phyloP scores from a whole-genome alignment of 2,888 invertebrate genomes.

The Steinernema scapterisci region DNA sequence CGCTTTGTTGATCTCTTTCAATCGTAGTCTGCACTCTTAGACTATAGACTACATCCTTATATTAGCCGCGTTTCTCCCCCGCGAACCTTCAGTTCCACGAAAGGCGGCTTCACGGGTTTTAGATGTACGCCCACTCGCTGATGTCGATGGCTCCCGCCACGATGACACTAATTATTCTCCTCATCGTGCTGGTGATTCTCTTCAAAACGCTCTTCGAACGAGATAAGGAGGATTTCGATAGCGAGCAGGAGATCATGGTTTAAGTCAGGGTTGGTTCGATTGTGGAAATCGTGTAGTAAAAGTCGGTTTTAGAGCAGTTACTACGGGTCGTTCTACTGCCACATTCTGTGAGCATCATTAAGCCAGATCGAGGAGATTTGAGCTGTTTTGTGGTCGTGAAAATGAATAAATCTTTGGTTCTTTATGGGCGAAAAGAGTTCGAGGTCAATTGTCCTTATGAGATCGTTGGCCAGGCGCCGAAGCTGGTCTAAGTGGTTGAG shows the following conservation, averaged over 20 bases:
- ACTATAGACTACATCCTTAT: too few relatives aligned
- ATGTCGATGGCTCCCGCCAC: slow-evolving; percentile 23
- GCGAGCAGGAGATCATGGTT: neutral
- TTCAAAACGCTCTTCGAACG: slow-evolving; percentile 7
- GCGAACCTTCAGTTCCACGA: too few relatives aligned
- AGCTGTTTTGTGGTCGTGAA: neutral
- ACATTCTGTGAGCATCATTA: too few relatives aligned
- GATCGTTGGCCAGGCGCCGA: too few relatives aligned
- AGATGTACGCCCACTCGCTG: slow-evolving; percentile 22
- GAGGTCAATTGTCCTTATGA: neutral
- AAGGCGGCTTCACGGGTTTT: too few relatives aligned
- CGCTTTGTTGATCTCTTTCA: too few relatives aligned
- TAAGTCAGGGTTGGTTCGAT: neutral
- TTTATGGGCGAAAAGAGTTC: neutral
- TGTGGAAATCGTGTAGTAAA: too few relatives aligned
- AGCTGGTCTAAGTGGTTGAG: neutral
- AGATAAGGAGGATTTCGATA: neutral
- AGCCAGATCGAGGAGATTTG: too few relatives aligned
- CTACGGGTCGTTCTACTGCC: too few relatives aligned
- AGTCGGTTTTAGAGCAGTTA: too few relatives aligned
- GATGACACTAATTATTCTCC: slow-evolving; percentile 3
- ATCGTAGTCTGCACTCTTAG: too few relatives aligned
- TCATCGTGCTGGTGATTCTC: slow-evolving; percentile 3
- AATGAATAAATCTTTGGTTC: neutral
- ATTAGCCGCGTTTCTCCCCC: too few relatives aligned